Percentiles rank a stretch among this genome's conserved stretches.
Evolutionary conservation across 2,888 invertebrate species (phyloP).

Genomic region (Apodemia duryi): DNA sequence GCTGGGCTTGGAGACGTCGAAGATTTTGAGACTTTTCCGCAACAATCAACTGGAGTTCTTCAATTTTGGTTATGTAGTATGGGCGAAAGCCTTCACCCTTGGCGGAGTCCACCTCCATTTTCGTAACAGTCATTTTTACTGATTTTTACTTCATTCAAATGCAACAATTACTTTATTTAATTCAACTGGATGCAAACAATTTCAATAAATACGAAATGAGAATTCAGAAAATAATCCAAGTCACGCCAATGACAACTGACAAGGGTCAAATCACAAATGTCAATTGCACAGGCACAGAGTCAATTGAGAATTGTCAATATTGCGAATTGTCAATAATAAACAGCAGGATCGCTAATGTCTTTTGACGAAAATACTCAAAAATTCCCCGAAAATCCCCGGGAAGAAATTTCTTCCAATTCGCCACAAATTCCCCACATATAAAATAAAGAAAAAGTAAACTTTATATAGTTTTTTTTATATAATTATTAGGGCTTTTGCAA

Average conservation of each 20-base stretch:
- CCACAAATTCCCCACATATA: no score
- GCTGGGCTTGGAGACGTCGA: slow-evolving; percentile 96
- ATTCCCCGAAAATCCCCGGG: no score
- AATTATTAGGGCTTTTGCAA: no score
- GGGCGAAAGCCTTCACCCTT: slow-evolving; percentile 95
- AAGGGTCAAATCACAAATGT: slow-evolving; percentile 12
- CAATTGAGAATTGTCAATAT: no score
- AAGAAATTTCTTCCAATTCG: no score
- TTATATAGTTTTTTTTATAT: no score
- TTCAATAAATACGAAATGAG: slow-evolving; percentile 20
- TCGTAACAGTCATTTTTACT: slow-evolving; percentile 60
- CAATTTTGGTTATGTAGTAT: slow-evolving; percentile 98
- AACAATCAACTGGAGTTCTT: slow-evolving; percentile 96
- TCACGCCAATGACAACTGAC: slow-evolving; percentile 40
- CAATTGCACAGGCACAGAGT: not conserved
- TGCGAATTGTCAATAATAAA: no score
- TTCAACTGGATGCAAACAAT: not conserved
- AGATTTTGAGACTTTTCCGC: slow-evolving; percentile 99
- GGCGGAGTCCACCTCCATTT: slow-evolving; percentile 86
- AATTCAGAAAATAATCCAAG: slow-evolving; percentile 41
- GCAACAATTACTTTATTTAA: not conserved
- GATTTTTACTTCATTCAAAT: slow-evolving; percentile 1
- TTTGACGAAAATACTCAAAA: no score
- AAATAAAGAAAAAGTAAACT: no score
- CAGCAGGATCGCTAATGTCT: no score